Evolutionary conservation across 2,888 invertebrate genomes (phyloP), one percentile per base, ranked within the genome.

Genomic region (Darwinula stevensoni): DNA sequence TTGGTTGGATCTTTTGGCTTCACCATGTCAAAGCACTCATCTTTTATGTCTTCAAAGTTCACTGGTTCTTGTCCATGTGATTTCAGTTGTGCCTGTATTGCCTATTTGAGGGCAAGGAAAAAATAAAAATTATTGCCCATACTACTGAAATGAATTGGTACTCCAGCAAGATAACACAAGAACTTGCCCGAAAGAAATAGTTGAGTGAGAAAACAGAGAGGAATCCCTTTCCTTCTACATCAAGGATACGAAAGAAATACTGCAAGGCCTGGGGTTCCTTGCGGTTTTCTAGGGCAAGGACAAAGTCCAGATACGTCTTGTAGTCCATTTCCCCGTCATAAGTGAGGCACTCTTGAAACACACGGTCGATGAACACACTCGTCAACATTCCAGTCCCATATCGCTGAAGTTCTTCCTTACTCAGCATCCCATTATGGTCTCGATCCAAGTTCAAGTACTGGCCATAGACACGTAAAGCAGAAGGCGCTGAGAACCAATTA

Each of bases 1-100:
- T 65, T 64, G 6, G 65, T 58, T 0, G 78, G 72, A 50, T 86
- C 66, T 35, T 61, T 63, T 0, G 88, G 84, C 38, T 80, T 70
- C 2, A 88, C 78, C 88, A 94, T 91, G 55, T 91, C 91, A 56
- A 86, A 91, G 41, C 91, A 75, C 56, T 91, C 88, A 57, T 91
- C 84, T 50, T 84, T 84, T 0, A 91, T 74, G 53, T 91, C 86
- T 41, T 82, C 72, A 50, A 88, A 86, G 42, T 67, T 67, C 0
- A 86, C 76, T 0, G 73, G 69, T 39, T 82, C 80, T n/a, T 76
- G 75, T 16, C 73, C 74, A 48, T 78, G 74, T 4, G 67, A 62
- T 34, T 64, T 61, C 66, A 91, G 73, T 51, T 80, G 76, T 40
- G 80, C 74, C 51, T 84, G 75, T 40, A 91, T 82, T 2, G 78